These are phyloP conservation scores for Spea bombifrons DNA, from an alignment of 2,113 vertebrate species.

Conservation along the genomic window DNA sequence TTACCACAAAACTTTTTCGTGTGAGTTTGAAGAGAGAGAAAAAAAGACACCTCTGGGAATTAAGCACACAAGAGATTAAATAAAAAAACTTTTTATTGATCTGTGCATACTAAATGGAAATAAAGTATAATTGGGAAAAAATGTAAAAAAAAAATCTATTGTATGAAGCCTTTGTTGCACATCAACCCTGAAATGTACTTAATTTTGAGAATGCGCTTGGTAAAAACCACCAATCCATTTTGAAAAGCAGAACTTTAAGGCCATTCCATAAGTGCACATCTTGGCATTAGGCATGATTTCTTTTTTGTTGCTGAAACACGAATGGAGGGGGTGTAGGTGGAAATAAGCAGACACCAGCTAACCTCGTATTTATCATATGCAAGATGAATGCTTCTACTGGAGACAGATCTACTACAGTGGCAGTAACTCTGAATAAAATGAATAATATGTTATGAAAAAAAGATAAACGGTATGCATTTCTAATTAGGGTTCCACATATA, in stretches of 20 bases:
- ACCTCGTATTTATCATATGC: no score
- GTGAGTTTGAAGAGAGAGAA: constrained; percentile 3
- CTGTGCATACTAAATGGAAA: background rate
- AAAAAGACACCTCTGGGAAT: background rate
- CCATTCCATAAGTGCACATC: background rate
- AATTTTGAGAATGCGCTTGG: background rate
- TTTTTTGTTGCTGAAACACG: no score
- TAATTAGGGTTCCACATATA: no score
- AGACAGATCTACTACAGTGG: no score
- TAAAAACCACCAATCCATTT: background rate
- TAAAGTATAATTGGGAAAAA: background rate
- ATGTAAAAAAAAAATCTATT: background rate
- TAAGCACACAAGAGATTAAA: background rate
- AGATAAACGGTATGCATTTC: no score
- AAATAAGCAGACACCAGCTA: no score
- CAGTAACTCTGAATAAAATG: no score
- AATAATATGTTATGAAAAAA: no score
- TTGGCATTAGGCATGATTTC: no score
- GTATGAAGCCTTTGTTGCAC: background rate
- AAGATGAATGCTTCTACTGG: no score
- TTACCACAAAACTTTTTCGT: constrained; percentile 12
- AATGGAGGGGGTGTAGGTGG: no score
- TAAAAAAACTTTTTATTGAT: constrained; percentile 16
- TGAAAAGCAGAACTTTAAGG: background rate
- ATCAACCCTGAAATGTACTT: background rate